Evolutionary conservation across 2,797 vertebrate species (phyloP).

Genomic region (Sebastes kiyomatsui): DNA sequence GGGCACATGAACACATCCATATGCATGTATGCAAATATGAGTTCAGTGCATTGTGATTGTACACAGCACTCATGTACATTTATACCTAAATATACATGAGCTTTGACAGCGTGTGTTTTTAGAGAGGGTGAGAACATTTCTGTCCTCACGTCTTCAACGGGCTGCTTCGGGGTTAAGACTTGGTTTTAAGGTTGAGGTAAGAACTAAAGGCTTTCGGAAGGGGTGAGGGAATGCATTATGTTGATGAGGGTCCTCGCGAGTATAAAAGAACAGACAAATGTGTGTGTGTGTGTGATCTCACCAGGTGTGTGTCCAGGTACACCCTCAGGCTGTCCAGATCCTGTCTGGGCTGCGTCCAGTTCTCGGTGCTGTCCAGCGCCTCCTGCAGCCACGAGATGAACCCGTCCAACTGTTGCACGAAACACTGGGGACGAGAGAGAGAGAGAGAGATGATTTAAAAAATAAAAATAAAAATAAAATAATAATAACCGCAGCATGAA

Average conservation of each 20-base stretch:
- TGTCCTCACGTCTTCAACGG: not conserved
- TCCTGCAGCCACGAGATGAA: slow-evolving; percentile 96
- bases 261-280: not conserved
- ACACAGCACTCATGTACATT: not conserved
- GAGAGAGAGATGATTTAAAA: not conserved
- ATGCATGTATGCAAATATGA: slow-evolving; percentile 31
- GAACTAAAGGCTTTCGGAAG: not conserved
- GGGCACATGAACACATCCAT: not conserved
- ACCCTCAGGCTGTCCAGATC: slow-evolving; percentile 90
- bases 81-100: not conserved
- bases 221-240: not conserved
- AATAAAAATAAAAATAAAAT: not conserved
- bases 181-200: not conserved
- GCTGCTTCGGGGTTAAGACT: not conserved
- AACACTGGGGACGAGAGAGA: slow-evolving; percentile 79
- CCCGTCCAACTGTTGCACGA: slow-evolving; percentile 94
- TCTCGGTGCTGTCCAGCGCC: slow-evolving; percentile 94
- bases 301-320: slow-evolving; percentile 98
- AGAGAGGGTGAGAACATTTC: not conserved
- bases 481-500: not conserved
- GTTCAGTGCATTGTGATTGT: slow-evolving; percentile 10
- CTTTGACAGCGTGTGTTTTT: not conserved
- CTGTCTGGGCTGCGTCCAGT: slow-evolving; percentile 94
- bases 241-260: not conserved
- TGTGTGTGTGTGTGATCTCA: slow-evolving; percentile 74